Evolutionary conservation across 2,113 vertebrate genomes (phyloP).

Genomic region (Chunga burmeisteri): DNA sequence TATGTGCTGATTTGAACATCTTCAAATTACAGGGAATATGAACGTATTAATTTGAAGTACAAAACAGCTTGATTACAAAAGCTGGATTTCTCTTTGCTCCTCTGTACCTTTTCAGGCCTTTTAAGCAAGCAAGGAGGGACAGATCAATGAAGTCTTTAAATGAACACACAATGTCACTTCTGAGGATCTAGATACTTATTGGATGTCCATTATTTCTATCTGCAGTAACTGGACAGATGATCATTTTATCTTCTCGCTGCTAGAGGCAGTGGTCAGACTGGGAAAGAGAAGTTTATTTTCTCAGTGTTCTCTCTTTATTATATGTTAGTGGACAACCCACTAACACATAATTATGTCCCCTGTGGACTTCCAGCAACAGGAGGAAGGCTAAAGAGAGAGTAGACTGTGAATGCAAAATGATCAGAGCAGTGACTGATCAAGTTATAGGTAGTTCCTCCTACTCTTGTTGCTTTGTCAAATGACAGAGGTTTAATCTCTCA

Average conservation of each 20-base stretch:
- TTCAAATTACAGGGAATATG: slow-evolving; percentile 14
- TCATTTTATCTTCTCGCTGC: not conserved
- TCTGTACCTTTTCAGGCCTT: not conserved
- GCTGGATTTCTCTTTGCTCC: not conserved
- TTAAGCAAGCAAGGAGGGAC: not conserved
- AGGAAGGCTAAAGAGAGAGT: not conserved
- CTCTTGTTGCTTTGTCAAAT: not conserved
- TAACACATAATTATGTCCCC: not conserved
- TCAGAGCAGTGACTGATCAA: not conserved
- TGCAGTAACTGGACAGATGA: not conserved
- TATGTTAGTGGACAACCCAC: not conserved
- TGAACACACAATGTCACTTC: not conserved
- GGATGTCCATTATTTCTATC: not conserved
- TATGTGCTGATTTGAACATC: slow-evolving; percentile 17
- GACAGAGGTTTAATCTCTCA: not conserved
- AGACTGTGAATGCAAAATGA: not conserved
- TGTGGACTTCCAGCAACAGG: not conserved
- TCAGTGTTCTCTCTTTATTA: not conserved
- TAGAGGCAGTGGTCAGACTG: not conserved
- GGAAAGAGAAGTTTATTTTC: not conserved
- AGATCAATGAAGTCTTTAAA: not conserved
- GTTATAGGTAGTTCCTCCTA: not conserved
- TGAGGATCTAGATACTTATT: not conserved
- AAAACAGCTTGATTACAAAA: not conserved
- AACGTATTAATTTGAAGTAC: slow-evolving; percentile 19